A percentile compares a stretch with the other conserved stretches of the same genome.
Conservation (phyloP, 2,113 vertebrate species). For the Pachypanchax playfairii region DNA sequence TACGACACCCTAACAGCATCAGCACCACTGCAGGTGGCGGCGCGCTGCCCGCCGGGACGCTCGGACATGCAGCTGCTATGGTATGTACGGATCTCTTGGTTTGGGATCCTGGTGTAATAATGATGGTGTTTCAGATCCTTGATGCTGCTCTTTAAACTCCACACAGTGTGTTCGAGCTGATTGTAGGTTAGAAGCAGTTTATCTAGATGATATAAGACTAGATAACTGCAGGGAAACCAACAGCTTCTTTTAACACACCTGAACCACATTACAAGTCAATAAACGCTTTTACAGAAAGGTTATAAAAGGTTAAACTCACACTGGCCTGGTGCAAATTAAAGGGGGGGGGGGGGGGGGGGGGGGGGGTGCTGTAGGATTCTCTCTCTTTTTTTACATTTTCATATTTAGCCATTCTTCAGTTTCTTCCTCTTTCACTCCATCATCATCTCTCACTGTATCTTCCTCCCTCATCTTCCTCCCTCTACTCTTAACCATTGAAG, state of each 20-base stretch:
- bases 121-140: too few species aligned
- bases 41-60: conserved; percentile 54
- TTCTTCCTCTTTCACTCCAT: conserved; percentile 23
- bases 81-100: conserved; percentile 68
- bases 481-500: conserved; percentile 56
- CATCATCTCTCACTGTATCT: conserved; percentile 47
- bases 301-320: conserved; percentile 56
- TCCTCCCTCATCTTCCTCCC: conserved; percentile 37
- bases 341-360: conserved; percentile 16
- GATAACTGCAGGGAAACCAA: conserved; percentile 25
- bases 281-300: too few species aligned
- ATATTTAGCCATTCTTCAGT: background rate
- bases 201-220: conserved; percentile 2
- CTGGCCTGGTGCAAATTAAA: conserved; percentile 18
- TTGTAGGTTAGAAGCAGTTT: conserved; percentile 1
- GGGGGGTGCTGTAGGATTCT: conserved; percentile 27
- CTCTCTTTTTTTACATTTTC: conserved; percentile 23
- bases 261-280: background rate
- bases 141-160: too few species aligned
- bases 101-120: background rate
- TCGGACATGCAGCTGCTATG: conserved; percentile 80
- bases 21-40: conserved; percentile 70
- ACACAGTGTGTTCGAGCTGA: too few species aligned
- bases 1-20: conserved; percentile 84
- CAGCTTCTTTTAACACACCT: conserved; percentile 3